These are phyloP conservation scores for Lasioglossum morio DNA, from an alignment of 2,888 invertebrate genomes.

Conservation along the genomic window DNA sequence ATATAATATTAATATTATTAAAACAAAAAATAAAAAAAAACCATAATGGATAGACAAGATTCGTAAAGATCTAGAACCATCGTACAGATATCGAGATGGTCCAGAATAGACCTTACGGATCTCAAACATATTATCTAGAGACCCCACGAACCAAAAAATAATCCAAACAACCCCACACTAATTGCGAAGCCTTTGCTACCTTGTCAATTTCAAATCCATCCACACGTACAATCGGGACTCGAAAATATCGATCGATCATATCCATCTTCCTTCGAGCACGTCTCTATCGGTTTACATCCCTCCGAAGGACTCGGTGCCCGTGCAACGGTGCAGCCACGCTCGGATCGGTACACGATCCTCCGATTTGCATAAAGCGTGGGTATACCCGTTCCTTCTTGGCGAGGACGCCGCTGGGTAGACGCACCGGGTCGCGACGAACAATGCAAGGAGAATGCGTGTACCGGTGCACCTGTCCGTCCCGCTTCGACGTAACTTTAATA, in stretches of 20 bases:
- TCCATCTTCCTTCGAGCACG: not conserved
- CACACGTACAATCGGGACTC: not conserved
- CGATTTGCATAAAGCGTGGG: slow-evolving; percentile 66
- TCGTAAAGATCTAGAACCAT: too few relatives aligned
- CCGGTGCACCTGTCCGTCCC: slow-evolving; percentile 61
- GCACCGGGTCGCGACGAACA: slow-evolving; percentile 49
- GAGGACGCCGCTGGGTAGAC: slow-evolving; percentile 26
- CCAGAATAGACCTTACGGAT: too few relatives aligned
- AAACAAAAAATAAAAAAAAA: too few relatives aligned
- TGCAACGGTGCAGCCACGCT: slow-evolving; percentile 17
- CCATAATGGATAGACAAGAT: too few relatives aligned
- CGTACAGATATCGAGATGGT: too few relatives aligned
- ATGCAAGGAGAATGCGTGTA: slow-evolving; percentile 53
- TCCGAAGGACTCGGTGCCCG: slow-evolving; percentile 4
- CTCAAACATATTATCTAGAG: not conserved
- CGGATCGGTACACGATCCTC: slow-evolving; percentile 49
- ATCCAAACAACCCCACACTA: too few relatives aligned
- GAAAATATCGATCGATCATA: not conserved
- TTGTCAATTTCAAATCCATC: not conserved
- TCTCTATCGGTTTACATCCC: slow-evolving; percentile 26
- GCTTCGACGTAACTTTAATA: slow-evolving; percentile 67
- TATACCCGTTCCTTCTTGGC: slow-evolving; percentile 48
- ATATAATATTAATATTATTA: too few relatives aligned
- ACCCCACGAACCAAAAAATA: too few relatives aligned
- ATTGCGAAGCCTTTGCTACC: not conserved